Evolutionary conservation across 92 coral and sea anemone species (phyloP), one percentile per base, ranked within the genome.

Genomic region (Palythoa caribaeorum): DNA sequence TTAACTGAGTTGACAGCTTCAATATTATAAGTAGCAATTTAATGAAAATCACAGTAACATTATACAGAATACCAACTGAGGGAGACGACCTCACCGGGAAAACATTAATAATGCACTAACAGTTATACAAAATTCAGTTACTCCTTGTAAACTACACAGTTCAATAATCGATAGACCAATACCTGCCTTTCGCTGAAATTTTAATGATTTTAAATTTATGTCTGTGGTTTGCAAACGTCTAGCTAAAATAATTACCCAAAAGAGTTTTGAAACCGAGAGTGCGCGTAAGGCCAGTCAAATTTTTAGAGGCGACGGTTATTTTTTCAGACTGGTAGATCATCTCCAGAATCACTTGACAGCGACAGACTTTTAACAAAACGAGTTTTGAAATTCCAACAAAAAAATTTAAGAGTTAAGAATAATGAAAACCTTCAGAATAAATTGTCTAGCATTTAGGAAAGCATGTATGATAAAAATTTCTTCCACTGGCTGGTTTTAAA

Each of bases 1-100:
- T 66, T 40, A 63, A 65, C 40, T 40, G 60, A 66, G 76, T 40
- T 81, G 86, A 81, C 86, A 81, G 86, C 76, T 81, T 81, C 76
- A 66, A 66, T 69, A 20, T n/a, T 63, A 21, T 44, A 21, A 65
- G 73, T 81, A 76, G 76, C 39, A 81, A 81, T 69, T 44, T 81
- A 81, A 66, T 65, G 48, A 81, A 76, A 77, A 77, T 77, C 75
- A 12, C 1, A 36, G 83, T 77, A 77, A 77, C 74, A 81, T 9
- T 65, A 81, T 48, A 66, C 76, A 81, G 74, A 81, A 81, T 55
- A 74, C 21, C 86, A 47, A n/a, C 70, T 63, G 20, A 66, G 60
- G 14, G 20, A 37, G 37, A 52, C 76, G 86, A 81, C 71, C 71
- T 80, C 57, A 3, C 28, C 28, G 28, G 28, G 28, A 28, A 28